Base-by-base conservation (phyloP, 2,888 invertebrate species). In the Polia nebulosa region DNA sequence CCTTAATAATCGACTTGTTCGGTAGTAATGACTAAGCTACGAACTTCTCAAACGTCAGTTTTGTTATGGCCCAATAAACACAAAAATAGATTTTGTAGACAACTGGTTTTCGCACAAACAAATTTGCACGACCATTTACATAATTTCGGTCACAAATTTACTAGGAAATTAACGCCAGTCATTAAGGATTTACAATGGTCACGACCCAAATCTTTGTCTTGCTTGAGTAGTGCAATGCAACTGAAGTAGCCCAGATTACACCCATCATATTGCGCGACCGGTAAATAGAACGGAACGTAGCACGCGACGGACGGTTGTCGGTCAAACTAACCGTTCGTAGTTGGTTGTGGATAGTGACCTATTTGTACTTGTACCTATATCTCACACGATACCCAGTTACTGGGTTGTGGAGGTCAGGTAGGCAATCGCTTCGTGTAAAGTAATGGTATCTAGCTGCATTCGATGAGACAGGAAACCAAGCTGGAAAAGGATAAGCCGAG, bases 201-300 rank as follows among this genome's bases (percentile, higher is more conserved):
- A 25, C 44, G 58, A 51, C 45, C 70, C 9, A 75, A 8, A 41
- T 76, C 25, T 41, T 0, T 9, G 57, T 69, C n/a, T 41, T 61
- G 76, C 60, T 79, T 69, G 63, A 74, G 66, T 61, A 66, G 65
- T 1, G 45, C 27, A 47, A 25, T 76, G 66, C 77, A 72, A 80
- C 53, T 39, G 5, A 62, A 55, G 25, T 53, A 61, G 53, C 64
- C 51, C 58, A 62, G 52, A 65, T 72, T 72, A 53, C 80, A 13
- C n/a, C 56, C 55, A 53, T 67, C 61, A 32, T 63, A 72, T 78
- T 77, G 62, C 72, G 22, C 11, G n/a, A 34, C 0, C 9, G n/a
- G 17, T 61, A 45, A 80, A 53, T 72, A 65, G 78, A 78, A 62
- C 65, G 81, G 72, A 78, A 78, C 81, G 59, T 11, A 34, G 29